Conservation (phyloP, 2,797 vertebrate genomes). For the Thalassophryne amazonica region DNA sequence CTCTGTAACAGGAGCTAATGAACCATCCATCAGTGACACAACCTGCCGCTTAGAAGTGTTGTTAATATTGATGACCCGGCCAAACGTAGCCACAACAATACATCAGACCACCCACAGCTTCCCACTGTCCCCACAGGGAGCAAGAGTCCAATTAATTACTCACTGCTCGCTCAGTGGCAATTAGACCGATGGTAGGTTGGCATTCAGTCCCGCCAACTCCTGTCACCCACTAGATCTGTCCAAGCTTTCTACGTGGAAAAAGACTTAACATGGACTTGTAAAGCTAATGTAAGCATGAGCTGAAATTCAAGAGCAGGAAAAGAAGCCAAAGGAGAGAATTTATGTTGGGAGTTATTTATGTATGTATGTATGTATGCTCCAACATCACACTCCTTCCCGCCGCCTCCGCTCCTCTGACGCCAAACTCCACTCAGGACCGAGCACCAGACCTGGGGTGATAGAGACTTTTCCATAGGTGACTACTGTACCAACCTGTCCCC, state of each 20-base stretch:
- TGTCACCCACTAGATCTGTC: neutral
- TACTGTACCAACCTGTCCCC: too few species aligned
- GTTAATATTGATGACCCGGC: conserved; percentile 59
- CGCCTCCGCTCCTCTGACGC: too few species aligned
- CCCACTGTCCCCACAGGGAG: conserved; percentile 31
- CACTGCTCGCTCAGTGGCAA: conserved; percentile 63
- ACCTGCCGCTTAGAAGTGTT: conserved; percentile 39
- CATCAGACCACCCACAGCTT: conserved; percentile 56
- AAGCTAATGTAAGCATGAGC: conserved; percentile 10
- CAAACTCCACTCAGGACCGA: too few species aligned
- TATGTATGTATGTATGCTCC: too few species aligned
- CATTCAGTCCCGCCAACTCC: conserved; percentile 19
- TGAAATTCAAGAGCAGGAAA: conserved; percentile 21
- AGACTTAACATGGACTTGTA: conserved; percentile 10
- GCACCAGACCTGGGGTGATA: too few species aligned
- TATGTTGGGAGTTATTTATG: too few species aligned
- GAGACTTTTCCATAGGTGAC: too few species aligned
- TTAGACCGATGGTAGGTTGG: conserved; percentile 43
- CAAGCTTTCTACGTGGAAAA: conserved; percentile 11
- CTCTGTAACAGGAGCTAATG: conserved; percentile 66
- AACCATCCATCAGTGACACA: conserved; percentile 64
- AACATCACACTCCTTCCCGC: too few species aligned
- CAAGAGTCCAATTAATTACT: conserved; percentile 65
- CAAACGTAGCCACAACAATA: conserved; percentile 57
- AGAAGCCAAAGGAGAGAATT: neutral